A percentile compares a stretch with the other conserved stretches of the same genome.
Evolutionary conservation across 2,797 vertebrate species (phyloP).

Genomic region (Urophycis tenuis): DNA sequence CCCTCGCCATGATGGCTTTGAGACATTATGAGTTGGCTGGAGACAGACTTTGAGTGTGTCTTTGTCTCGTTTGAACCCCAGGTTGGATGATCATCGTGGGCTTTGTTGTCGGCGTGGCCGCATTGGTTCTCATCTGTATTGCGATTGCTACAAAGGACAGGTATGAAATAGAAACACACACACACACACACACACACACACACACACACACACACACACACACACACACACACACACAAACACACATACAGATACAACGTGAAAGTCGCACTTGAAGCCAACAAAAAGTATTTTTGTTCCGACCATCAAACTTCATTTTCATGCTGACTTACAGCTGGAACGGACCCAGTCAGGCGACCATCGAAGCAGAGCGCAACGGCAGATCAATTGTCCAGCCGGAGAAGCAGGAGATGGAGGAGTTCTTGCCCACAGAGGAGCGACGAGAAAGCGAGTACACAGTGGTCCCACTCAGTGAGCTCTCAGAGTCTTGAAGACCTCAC

Average conservation of each 20-base stretch:
- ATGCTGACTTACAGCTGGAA: constrained; percentile 65
- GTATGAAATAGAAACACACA: constrained; percentile 45
- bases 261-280: background rate
- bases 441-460: constrained; percentile 66
- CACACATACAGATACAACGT: background rate
- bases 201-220: background rate
- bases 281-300: too few species aligned
- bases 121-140: constrained; percentile 52
- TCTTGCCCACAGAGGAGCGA: constrained; percentile 72
- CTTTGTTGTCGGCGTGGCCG: constrained; percentile 58
- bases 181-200: background rate
- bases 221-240: background rate
- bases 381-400: constrained; percentile 57
- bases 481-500: constrained; percentile 37
- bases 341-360: constrained; percentile 64
- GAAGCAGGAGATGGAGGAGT: constrained; percentile 77
- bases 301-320: background rate
- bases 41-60: background rate
- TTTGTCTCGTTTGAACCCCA: constrained; percentile 34
- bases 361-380: constrained; percentile 58
- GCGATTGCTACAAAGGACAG: constrained; percentile 68
- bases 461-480: constrained; percentile 55
- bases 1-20: background rate
- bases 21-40: background rate
- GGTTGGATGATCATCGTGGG: constrained; percentile 69